phyloP scores from a whole-genome alignment of 2,888 invertebrate species.

The Actias luna region DNA sequence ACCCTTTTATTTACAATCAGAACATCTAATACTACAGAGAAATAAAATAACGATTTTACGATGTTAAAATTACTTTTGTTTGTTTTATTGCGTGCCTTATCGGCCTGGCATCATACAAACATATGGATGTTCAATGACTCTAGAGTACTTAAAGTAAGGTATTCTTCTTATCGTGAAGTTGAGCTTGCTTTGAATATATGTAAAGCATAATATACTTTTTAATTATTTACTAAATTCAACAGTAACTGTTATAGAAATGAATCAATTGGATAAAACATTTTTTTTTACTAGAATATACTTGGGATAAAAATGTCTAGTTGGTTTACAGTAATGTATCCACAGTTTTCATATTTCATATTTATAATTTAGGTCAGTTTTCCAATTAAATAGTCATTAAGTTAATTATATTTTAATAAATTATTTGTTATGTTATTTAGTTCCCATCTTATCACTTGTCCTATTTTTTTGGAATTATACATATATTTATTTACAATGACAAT shows the following conservation, averaged over 20 bases:
- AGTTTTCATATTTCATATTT: not conserved
- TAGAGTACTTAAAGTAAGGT: not conserved
- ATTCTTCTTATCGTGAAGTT: not conserved
- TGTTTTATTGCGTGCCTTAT: not conserved
- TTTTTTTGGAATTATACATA: not conserved
- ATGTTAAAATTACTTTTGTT: not conserved
- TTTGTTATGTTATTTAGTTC: not conserved
- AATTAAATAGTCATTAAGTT: not conserved
- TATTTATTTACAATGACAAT: not conserved
- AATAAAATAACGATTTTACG: not conserved
- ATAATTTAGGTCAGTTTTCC: not conserved
- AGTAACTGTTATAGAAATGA: not conserved
- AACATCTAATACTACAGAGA: not conserved
- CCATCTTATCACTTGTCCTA: not conserved
- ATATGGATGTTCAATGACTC: slow-evolving; percentile 10
- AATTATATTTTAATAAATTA: no score
- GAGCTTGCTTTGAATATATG: not conserved
- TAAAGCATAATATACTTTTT: not conserved
- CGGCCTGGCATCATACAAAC: slow-evolving; percentile 2
- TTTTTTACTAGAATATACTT: no score
- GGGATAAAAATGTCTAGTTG: no score
- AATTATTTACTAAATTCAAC: not conserved
- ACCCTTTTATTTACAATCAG: not conserved
- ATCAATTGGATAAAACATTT: not conserved
- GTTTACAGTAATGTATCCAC: not conserved